Conservation (phyloP, 2,888 invertebrate genomes). For the Margaritifera margaritifera region DNA sequence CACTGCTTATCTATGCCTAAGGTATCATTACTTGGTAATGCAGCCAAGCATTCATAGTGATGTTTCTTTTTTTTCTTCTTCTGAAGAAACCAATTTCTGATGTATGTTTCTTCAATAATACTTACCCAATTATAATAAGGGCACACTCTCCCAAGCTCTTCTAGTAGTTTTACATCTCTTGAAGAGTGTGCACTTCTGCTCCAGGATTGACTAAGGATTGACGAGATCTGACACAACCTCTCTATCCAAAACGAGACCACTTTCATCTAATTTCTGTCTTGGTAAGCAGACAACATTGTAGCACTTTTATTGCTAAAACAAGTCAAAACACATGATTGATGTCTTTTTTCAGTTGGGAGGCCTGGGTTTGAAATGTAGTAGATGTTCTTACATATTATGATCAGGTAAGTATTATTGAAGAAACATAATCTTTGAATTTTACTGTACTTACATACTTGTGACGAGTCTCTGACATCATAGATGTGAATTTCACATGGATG, state of each 20-base stretch:
- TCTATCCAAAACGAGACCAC: not conserved
- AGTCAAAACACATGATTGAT: not conserved
- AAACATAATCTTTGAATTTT: not conserved
- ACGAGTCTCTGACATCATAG: constrained; percentile 74
- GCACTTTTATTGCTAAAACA: not conserved
- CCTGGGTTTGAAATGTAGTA: no score
- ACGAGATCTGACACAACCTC: not conserved
- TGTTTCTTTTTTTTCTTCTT: no score
- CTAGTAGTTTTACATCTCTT: no score
- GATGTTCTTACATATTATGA: not conserved
- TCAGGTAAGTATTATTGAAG: not conserved
- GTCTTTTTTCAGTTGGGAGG: not conserved
- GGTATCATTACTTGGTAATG: no score
- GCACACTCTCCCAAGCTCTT: no score
- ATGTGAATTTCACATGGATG: constrained; percentile 92
- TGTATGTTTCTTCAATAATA: no score
- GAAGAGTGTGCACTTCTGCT: no score
- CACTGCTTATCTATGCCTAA: no score
- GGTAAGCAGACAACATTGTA: not conserved
- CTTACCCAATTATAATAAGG: no score
- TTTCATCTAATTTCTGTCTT: no score
- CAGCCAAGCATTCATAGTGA: no score
- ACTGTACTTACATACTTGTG: constrained; percentile 69
- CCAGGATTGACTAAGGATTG: not conserved
- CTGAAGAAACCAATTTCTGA: no score